phyloP scores from a whole-genome alignment of 2,113 vertebrate species.

The Dicrurus megarhynchus region DNA sequence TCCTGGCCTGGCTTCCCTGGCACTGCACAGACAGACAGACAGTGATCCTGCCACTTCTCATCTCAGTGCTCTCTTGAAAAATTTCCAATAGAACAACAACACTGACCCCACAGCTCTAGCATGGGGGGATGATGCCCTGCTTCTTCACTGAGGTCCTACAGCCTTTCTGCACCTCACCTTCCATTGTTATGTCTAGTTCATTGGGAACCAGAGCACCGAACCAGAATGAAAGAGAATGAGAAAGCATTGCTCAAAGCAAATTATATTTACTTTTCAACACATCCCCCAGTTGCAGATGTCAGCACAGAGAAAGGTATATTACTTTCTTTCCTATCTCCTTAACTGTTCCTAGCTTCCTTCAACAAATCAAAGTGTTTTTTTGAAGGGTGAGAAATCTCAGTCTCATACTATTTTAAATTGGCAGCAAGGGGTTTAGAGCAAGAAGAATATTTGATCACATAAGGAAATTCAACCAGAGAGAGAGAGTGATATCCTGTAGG shows the following conservation, averaged over 20 bases:
- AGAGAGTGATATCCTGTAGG: background rate
- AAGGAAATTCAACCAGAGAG: background rate
- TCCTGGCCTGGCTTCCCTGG: background rate
- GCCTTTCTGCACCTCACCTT: background rate
- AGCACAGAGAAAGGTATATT: background rate
- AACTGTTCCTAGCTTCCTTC: background rate
- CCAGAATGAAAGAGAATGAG: background rate
- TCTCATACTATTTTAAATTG: background rate
- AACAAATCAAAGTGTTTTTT: slow-evolving; percentile 23
- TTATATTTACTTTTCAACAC: slow-evolving; percentile 1
- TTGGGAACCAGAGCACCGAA: background rate
- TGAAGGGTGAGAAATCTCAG: slow-evolving; percentile 25
- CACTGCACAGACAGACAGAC: background rate
- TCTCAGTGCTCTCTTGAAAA: background rate
- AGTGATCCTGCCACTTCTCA: background rate
- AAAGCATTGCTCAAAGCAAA: background rate
- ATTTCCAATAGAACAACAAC: background rate
- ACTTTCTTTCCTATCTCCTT: background rate
- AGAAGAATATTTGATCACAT: background rate
- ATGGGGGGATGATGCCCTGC: accelerated
- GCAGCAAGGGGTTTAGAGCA: background rate
- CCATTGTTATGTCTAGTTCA: background rate
- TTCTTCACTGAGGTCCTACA: background rate
- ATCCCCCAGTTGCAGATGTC: background rate
- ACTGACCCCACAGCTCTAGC: background rate